Conservation (phyloP, 2,888 invertebrate species). For the Meliscaeva auricollis region DNA sequence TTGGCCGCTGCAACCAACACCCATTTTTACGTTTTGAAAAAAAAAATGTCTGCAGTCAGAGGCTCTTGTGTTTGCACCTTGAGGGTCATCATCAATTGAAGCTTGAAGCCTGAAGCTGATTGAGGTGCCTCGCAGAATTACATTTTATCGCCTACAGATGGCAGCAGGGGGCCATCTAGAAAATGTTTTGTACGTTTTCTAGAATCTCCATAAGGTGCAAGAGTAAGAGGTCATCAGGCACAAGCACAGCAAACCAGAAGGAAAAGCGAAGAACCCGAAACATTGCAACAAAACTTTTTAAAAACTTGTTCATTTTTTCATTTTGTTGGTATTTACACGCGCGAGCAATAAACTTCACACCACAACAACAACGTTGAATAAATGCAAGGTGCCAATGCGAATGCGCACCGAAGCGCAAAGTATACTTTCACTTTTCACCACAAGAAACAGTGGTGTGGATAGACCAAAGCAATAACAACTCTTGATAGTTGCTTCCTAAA, state of each 20-base stretch:
- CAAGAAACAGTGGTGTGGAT: neutral
- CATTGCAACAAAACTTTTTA: conserved; percentile 41
- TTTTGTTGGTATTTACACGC: neutral
- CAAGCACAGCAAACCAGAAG: conserved; percentile 28
- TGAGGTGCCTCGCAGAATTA: conserved; percentile 12
- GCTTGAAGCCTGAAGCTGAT: conserved; percentile 22
- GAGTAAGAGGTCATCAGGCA: conserved; percentile 50
- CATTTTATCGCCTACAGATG: conserved; percentile 50
- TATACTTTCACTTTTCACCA: conserved; percentile 70
- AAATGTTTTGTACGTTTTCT: conserved; percentile 50
- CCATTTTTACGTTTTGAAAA: conserved; percentile 47
- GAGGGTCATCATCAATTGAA: conserved; percentile 60
- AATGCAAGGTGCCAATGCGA: conserved; percentile 58
- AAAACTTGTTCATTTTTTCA: conserved; percentile 12
- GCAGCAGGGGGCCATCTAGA: conserved; percentile 50
- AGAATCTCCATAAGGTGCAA: conserved; percentile 56
- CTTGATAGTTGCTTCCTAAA: conserved; percentile 60
- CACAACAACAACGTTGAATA: conserved; percentile 17
- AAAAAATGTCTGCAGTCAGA: conserved; percentile 22
- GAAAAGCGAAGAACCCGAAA: conserved; percentile 8
- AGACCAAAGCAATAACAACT: conserved; percentile 47
- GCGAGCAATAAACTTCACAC: conserved; percentile 50
- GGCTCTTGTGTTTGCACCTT: conserved; percentile 23
- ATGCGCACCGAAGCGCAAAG: conserved; percentile 36
- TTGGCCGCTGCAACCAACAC: conserved; percentile 56